Evolutionary conservation across 2,113 vertebrate genomes (phyloP), one percentile per base, ranked within the genome.

Genomic region (Artemisiospiza belli): DNA sequence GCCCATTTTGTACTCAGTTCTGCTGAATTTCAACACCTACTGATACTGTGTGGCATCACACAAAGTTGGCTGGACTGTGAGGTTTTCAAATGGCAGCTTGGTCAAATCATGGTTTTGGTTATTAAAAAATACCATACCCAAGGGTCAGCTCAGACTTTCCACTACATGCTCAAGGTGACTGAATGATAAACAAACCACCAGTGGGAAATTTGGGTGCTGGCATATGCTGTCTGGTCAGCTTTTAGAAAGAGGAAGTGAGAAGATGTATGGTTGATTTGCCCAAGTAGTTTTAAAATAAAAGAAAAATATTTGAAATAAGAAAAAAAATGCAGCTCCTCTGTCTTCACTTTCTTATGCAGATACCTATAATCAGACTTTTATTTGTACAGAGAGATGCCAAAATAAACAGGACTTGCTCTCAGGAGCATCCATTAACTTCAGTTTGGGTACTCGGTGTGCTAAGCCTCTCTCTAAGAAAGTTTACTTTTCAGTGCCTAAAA

Each of bases 401-500:
- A 94, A 94, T 72, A 90, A 96, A 94, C 52, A 95, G 44, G 28
- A 61, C 44, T 95, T 73, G 15, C 33, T 88, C 64, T 90, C 64
- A 79, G 39, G 30, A 96, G 64, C 39, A 81, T 77, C 67, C 75
- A 92, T 92, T 92, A 94, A 69, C 63, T 96, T 87, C 27, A 74
- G 4, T 83, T 94, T 78, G 73, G 57, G 47, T 78, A 83, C 75
- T 94, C 4, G 4, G n/a, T 88, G 57, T 75, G 68, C 78, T 83
- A 57, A 55, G 30, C 33, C n/a, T 77, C 28, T 83, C 79, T 61
- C 76, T 49, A 92, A 55, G 72, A 70, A 90, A 96, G 82, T 83
- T 92, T 95, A 74, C 64, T 86, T 91, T 61, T 57, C 83, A 83
- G 20, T 68, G 64, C 72, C 63, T 94, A 86, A 90, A 95, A 95